Conservation (phyloP, 2,888 invertebrate genomes). For the Epistrophe grossulariae region DNA sequence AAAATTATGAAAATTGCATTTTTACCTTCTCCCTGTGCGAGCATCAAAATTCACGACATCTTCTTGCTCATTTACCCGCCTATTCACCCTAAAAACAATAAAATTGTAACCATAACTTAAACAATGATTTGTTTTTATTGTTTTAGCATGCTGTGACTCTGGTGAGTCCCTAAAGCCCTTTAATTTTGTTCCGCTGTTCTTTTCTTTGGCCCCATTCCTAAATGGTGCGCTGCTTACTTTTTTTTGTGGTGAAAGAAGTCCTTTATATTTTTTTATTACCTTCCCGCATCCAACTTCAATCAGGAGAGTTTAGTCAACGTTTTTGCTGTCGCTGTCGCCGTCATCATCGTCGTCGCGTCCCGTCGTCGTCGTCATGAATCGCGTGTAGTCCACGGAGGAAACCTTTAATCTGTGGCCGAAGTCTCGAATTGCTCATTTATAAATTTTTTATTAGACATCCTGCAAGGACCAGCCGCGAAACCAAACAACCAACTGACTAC, state of each 20-base stretch:
- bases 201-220: conserved; percentile 48
- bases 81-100: conserved; percentile 74
- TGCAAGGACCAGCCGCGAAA: conserved; percentile 76
- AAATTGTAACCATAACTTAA: conserved; percentile 76
- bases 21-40: conserved; percentile 59
- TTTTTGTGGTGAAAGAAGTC: conserved; percentile 62
- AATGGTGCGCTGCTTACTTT: not conserved
- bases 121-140: conserved; percentile 76
- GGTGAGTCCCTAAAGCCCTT: conserved; percentile 73
- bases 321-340: conserved; percentile 25
- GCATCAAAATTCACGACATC: conserved; percentile 32
- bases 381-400: conserved; percentile 71
- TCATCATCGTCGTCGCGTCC: no score
- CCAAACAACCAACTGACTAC: conserved; percentile 49
- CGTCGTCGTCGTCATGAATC: conserved; percentile 51
- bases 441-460: conserved; percentile 78
- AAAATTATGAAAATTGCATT: conserved; percentile 74
- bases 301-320: conserved; percentile 60
- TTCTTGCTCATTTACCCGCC: conserved; percentile 46
- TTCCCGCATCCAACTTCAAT: conserved; percentile 72
- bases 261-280: conserved; percentile 73
- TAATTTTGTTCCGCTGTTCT: conserved; percentile 72
- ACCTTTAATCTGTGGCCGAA: conserved; percentile 77
- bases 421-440: conserved; percentile 77
- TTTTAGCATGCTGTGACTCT: conserved; percentile 74